Conservation (phyloP, 2,113 vertebrate species). For the Agapornis roseicollis region DNA sequence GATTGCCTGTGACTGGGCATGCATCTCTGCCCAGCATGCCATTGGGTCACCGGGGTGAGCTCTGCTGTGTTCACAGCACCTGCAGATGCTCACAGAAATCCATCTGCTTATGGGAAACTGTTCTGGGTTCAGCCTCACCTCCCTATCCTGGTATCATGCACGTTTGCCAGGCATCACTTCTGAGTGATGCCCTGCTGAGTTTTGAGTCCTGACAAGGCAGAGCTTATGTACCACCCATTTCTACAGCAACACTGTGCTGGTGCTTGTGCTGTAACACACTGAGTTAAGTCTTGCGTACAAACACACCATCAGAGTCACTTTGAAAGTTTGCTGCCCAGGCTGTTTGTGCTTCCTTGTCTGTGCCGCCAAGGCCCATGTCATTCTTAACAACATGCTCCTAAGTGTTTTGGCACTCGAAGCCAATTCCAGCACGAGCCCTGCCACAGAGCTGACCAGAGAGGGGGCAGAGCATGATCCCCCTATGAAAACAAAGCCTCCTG, state of each 20-base stretch:
- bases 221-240: accelerated
- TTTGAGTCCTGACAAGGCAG: background rate
- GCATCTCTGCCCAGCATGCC: background rate
- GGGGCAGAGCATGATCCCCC: background rate
- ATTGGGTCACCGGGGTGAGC: accelerated
- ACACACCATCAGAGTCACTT: background rate
- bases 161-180: accelerated
- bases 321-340: background rate
- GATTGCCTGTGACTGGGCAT: background rate
- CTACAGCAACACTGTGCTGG: accelerated
- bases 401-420: background rate
- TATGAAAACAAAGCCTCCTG: background rate
- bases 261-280: background rate
- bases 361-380: background rate
- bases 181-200: accelerated
- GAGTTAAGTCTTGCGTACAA: background rate
- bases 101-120: background rate
- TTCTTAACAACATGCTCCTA: background rate
- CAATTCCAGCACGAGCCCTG: accelerated
- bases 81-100: background rate
- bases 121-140: background rate
- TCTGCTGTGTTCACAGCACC: background rate
- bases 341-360: background rate
- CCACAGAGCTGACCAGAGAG: accelerated
- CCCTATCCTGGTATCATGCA: background rate